Evolutionary conservation across 2,888 invertebrate species (phyloP).

Genomic region (Alloplasta piceator): DNA sequence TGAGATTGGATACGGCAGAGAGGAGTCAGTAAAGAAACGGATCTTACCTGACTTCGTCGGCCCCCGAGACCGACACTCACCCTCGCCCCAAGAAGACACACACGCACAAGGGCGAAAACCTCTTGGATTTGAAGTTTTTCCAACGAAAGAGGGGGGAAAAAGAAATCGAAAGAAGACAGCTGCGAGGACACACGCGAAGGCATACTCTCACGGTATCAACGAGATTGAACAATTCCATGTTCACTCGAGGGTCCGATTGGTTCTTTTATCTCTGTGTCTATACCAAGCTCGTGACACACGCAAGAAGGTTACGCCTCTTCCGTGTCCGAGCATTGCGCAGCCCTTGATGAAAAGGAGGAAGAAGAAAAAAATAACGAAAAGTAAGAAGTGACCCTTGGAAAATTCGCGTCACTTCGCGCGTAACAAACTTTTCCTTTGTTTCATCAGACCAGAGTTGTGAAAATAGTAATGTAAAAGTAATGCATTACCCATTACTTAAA

Average conservation of each 20-base stretch:
- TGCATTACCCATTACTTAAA: too few species aligned
- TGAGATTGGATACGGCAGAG: conserved; percentile 74
- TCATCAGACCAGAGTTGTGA: too few species aligned
- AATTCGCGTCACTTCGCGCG: not conserved
- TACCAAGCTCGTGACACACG: conserved; percentile 33
- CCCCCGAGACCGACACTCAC: conserved; percentile 26
- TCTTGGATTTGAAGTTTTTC: conserved; percentile 45
- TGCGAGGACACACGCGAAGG: conserved; percentile 11
- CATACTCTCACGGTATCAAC: conserved; percentile 47
- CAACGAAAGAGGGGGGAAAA: conserved; percentile 27
- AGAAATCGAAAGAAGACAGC: conserved; percentile 32
- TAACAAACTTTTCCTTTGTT: conserved; percentile 29
- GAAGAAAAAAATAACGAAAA: conserved; percentile 16
- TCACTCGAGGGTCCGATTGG: conserved; percentile 49
- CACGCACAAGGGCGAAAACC: conserved; percentile 29
- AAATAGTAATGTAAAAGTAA: too few species aligned
- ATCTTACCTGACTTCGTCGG: conserved; percentile 34
- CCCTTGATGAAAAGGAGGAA: conserved; percentile 17
- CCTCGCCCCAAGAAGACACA: too few species aligned
- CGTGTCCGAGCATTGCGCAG: conserved; percentile 46
- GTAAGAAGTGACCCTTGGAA: conserved; percentile 44
- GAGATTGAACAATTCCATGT: conserved; percentile 59
- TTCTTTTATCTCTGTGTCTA: conserved; percentile 39
- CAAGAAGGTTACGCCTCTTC: conserved; percentile 58
- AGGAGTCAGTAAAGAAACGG: conserved; percentile 55